A percentile compares a stretch with the other conserved stretches of the same genome.
Evolutionary conservation across 2,888 invertebrate genomes (phyloP).

Genomic region (Drosophila lutescens): DNA sequence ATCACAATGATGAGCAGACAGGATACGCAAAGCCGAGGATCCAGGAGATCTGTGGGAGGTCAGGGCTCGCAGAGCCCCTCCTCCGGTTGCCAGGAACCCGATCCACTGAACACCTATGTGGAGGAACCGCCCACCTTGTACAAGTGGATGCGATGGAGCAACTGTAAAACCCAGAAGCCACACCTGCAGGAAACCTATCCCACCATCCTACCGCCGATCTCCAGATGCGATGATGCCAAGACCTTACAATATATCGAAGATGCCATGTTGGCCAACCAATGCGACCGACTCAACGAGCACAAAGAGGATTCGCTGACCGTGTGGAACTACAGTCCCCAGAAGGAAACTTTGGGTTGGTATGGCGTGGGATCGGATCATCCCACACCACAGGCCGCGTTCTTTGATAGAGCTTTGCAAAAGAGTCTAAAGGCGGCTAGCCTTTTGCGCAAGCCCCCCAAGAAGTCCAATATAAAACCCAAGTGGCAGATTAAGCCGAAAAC

Average conservation of each 20-base stretch:
- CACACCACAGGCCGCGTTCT: slow-evolving; percentile 31
- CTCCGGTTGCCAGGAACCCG: slow-evolving; percentile 6
- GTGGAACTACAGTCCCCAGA: slow-evolving; percentile 54
- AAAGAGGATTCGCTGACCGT: slow-evolving; percentile 41
- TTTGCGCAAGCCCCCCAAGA: not conserved
- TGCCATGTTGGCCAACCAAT: slow-evolving; percentile 46
- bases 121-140: slow-evolving; percentile 23
- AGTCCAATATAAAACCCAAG: not conserved
- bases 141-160: slow-evolving; percentile 54
- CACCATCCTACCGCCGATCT: slow-evolving; percentile 55
- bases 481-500: not conserved
- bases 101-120: slow-evolving; percentile 7
- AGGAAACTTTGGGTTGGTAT: slow-evolving; percentile 51
- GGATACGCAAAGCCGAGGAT: not conserved
- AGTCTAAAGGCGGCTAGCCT: slow-evolving; percentile 43
- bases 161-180: slow-evolving; percentile 51
- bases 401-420: slow-evolving; percentile 40
- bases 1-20: slow-evolving; percentile 4
- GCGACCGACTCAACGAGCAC: slow-evolving; percentile 14
- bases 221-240: slow-evolving; percentile 33
- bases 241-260: slow-evolving; percentile 48
- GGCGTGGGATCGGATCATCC: slow-evolving; percentile 31
- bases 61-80: not conserved
- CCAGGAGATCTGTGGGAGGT: slow-evolving; percentile 1
- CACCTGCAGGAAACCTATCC: slow-evolving; percentile 47